Evolutionary conservation across 2,797 vertebrate genomes (phyloP).

Genomic region (Leptoclinus maculatus): DNA sequence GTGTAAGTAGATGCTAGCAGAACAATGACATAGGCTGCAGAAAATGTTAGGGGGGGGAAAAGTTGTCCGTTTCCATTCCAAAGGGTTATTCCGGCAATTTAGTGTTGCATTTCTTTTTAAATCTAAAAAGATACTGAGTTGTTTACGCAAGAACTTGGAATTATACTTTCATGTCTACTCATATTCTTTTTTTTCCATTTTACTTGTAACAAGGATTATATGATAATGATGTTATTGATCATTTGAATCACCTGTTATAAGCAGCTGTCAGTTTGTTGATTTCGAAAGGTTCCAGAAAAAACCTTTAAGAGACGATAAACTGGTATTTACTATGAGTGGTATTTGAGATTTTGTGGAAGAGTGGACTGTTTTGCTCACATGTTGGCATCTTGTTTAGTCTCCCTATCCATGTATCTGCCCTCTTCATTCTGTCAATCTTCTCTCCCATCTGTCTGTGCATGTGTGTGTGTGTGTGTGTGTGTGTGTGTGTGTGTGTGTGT

Average conservation of each 20-base stretch:
- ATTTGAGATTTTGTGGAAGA: conserved; percentile 2
- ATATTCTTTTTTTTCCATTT: not conserved
- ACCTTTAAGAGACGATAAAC: not conserved
- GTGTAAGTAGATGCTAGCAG: not conserved
- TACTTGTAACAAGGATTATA: not conserved
- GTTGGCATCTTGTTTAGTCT: conserved; percentile 29
- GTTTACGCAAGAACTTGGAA: too few species aligned
- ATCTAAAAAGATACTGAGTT: too few species aligned
- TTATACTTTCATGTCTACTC: too few species aligned
- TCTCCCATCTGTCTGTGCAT: conserved; percentile 32
- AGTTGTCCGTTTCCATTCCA: too few species aligned
- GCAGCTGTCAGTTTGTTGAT: not conserved
- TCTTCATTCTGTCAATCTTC: conserved; percentile 44
- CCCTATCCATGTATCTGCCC: conserved; percentile 18
- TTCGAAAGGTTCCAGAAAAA: not conserved
- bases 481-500: not conserved
- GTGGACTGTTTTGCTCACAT: conserved; percentile 6
- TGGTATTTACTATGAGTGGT: not conserved
- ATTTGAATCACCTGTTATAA: not conserved
- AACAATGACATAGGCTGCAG: not conserved
- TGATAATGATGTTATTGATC: not conserved
- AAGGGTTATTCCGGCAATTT: too few species aligned
- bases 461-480: not conserved
- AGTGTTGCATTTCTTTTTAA: too few species aligned
- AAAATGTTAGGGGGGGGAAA: too few species aligned